These are phyloP conservation scores for Bostrychus sinensis DNA, from an alignment of 2,113 vertebrate species.

Conservation along the genomic window DNA sequence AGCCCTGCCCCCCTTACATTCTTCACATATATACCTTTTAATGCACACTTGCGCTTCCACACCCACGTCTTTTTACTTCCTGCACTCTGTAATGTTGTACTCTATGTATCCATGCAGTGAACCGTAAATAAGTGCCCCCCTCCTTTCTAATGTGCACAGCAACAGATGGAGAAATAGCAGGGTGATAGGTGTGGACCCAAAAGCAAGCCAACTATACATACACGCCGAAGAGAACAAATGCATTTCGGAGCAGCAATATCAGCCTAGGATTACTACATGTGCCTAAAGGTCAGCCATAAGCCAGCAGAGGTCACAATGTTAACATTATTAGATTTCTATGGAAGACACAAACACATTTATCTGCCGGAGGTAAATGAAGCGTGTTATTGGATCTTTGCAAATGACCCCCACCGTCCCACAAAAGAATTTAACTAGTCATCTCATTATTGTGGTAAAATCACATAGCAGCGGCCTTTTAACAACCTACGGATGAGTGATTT, in stretches of 20 bases:
- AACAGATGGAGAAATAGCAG: constrained; percentile 66
- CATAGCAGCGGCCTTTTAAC: constrained; percentile 1
- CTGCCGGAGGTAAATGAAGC: constrained; percentile 51
- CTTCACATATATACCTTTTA: not conserved
- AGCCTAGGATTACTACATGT: constrained; percentile 18
- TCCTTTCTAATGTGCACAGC: constrained; percentile 41
- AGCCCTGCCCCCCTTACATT: constrained; percentile 2
- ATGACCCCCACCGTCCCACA: not conserved
- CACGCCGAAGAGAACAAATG: constrained; percentile 1
- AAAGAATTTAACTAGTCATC: not conserved
- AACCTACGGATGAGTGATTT: not conserved
- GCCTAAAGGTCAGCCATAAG: constrained; percentile 26
- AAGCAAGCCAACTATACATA: constrained; percentile 22
- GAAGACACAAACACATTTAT: constrained; percentile 53
- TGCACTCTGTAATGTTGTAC: not conserved
- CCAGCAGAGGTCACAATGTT: constrained; percentile 12
- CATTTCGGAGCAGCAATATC: not conserved
- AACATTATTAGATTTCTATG: constrained; percentile 23
- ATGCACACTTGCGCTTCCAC: too few species aligned
- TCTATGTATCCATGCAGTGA: constrained; percentile 8
- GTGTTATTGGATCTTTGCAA: constrained; percentile 55
- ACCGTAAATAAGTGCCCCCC: constrained; percentile 38
- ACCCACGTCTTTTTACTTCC: not conserved
- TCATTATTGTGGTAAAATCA: constrained; percentile 1
- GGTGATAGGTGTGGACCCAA: constrained; percentile 31